These are phyloP conservation scores for Trachelus iudaicus DNA, from an alignment of 2,888 invertebrate genomes.

Conservation along the genomic window DNA sequence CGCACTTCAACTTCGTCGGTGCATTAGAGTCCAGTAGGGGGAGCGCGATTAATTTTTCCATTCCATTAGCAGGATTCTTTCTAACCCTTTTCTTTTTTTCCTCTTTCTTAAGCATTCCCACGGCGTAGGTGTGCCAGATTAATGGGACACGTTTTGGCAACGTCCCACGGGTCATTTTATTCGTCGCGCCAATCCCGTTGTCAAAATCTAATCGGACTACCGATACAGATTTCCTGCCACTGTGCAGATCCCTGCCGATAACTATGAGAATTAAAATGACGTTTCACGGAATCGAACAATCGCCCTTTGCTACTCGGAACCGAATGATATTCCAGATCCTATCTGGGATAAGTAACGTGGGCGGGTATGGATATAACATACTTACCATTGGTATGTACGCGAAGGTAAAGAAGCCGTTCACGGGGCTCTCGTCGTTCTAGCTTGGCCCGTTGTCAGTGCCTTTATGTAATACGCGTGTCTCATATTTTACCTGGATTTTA, in stretches of 20 bases:
- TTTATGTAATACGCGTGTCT: not conserved
- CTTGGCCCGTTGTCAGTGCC: not conserved
- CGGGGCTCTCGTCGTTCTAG: not conserved
- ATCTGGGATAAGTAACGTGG: constrained; percentile 46
- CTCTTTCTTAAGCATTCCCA: not conserved
- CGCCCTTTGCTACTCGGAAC: constrained; percentile 22
- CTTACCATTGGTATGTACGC: not conserved
- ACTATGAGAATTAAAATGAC: not conserved
- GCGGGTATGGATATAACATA: constrained; percentile 24
- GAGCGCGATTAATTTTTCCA: not conserved
- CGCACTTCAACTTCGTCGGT: not conserved
- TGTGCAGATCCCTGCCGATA: not conserved
- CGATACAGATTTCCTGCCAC: not conserved
- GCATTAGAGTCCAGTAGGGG: not conserved
- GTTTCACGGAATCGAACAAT: not conserved
- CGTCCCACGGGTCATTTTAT: not conserved
- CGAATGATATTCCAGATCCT: constrained; percentile 52
- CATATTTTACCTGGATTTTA: constrained; percentile 3
- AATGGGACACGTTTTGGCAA: not conserved
- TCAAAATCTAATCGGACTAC: not conserved
- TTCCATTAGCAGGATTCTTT: not conserved
- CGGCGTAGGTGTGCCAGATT: not conserved
- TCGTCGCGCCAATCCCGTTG: not conserved
- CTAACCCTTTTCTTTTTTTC: not conserved
- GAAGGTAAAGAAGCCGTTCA: not conserved